These are phyloP conservation scores for Pogonocherus hispidulus DNA, from an alignment of 2,888 invertebrate genomes.

Conservation along the genomic window DNA sequence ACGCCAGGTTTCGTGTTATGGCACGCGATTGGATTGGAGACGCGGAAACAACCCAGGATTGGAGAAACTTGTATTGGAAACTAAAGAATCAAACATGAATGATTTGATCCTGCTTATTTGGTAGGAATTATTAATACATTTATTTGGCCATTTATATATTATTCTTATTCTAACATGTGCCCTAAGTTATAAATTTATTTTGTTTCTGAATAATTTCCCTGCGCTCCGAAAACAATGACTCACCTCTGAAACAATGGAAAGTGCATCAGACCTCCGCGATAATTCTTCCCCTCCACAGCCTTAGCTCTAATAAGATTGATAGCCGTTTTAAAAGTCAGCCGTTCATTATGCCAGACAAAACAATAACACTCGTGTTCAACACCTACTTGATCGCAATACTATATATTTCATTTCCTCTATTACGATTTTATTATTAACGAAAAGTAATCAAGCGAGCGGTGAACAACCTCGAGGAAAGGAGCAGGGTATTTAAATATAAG, in stretches of 20 bases:
- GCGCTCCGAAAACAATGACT: too few relatives aligned
- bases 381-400: conserved; percentile 14
- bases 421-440: conserved; percentile 1
- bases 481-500: conserved; percentile 19
- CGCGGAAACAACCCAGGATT: too few relatives aligned
- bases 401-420: neutral
- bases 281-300: neutral
- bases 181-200: too few relatives aligned
- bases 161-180: too few relatives aligned
- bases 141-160: too few relatives aligned
- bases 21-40: too few relatives aligned
- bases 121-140: too few relatives aligned
- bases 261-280: neutral
- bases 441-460: neutral
- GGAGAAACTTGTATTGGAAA: too few relatives aligned
- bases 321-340: conserved; percentile 1
- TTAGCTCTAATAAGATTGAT: neutral
- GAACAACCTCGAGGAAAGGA: neutral
- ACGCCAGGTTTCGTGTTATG: too few relatives aligned
- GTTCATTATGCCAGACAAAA: conserved; percentile 16
- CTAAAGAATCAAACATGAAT: too few relatives aligned
- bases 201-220: too few relatives aligned
- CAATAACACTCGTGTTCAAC: conserved; percentile 16
- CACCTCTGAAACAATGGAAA: neutral
- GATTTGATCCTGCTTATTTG: too few relatives aligned